Conservation (phyloP, 1,140 invertebrate species). For the Ceratina calcarata region DNA sequence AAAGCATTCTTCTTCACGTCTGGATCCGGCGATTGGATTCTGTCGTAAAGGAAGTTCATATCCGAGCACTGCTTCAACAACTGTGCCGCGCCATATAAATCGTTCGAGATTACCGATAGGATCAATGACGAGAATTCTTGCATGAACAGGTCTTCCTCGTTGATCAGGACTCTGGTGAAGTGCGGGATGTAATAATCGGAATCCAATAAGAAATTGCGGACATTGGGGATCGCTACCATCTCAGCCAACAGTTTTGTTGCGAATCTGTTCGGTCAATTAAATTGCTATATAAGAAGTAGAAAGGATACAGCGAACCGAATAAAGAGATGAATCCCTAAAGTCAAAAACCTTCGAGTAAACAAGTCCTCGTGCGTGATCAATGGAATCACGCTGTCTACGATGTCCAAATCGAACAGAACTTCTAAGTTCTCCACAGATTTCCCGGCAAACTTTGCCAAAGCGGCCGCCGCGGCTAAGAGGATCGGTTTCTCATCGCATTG, state of each 20-base stretch:
- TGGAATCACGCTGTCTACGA: slow-evolving; percentile 64
- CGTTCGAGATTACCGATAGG: slow-evolving; percentile 68
- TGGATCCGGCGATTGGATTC: slow-evolving; percentile 68
- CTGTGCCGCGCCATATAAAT: slow-evolving; percentile 62
- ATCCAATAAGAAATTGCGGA: slow-evolving; percentile 63
- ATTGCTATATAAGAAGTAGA: neutral
- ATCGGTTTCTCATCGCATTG: slow-evolving; percentile 68
- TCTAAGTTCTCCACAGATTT: slow-evolving; percentile 65
- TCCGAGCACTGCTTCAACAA: slow-evolving; percentile 57
- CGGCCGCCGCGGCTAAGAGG: slow-evolving; percentile 65
- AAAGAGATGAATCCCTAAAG: neutral
- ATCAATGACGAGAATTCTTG: slow-evolving; percentile 74
- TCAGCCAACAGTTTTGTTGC: slow-evolving; percentile 71
- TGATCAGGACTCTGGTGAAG: slow-evolving; percentile 59
- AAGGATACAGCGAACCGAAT: neutral
- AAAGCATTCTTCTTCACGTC: slow-evolving; percentile 73
- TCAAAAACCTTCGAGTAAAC: slow-evolving; percentile 69
- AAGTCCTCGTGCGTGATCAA: slow-evolving; percentile 71
- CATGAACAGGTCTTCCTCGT: slow-evolving; percentile 70
- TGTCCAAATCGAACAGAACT: slow-evolving; percentile 68
- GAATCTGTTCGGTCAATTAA: slow-evolving; percentile 61
- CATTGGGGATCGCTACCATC: slow-evolving; percentile 67
- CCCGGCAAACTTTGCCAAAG: slow-evolving; percentile 68
- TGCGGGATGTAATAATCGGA: slow-evolving; percentile 58
- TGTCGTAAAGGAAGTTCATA: slow-evolving; percentile 63